phyloP scores from a whole-genome alignment of 1,140 invertebrate genomes.

The Xylocopa sonorina region DNA sequence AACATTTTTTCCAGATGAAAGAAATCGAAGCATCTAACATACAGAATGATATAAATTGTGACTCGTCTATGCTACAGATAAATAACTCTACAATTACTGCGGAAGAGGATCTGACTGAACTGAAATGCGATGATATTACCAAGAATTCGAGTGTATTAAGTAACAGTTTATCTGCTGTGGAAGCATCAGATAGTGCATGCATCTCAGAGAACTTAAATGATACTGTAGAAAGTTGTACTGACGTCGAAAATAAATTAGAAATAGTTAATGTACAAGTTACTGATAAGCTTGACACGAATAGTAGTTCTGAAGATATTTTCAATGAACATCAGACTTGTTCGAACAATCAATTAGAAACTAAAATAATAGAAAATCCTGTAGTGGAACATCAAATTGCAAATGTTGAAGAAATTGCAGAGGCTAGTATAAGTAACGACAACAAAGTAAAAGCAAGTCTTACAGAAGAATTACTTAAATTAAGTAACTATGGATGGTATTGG shows the following conservation, averaged over 20 bases:
- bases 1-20: constrained; percentile 35
- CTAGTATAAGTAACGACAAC: constrained; percentile 36
- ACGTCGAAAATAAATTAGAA: background rate
- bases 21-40: constrained; percentile 13
- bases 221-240: background rate
- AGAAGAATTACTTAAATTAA: constrained; percentile 83
- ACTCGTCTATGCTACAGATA: background rate
- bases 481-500: constrained; percentile 87
- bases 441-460: constrained; percentile 75
- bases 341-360: background rate
- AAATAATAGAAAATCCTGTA: constrained; percentile 7
- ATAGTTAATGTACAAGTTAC: background rate
- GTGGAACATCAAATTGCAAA: constrained; percentile 11
- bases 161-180: background rate
- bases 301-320: background rate
- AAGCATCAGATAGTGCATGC: background rate
- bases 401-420: constrained; percentile 1
- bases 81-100: background rate
- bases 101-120: background rate
- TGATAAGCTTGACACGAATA: background rate
- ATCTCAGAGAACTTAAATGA: background rate
- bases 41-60: constrained; percentile 13
- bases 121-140: background rate
- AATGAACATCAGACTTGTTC: background rate
- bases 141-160: background rate